Evolutionary conservation across 2,113 vertebrate species (phyloP), one percentile per base, ranked within the genome.

Genomic region (Lampris megalopsis): DNA sequence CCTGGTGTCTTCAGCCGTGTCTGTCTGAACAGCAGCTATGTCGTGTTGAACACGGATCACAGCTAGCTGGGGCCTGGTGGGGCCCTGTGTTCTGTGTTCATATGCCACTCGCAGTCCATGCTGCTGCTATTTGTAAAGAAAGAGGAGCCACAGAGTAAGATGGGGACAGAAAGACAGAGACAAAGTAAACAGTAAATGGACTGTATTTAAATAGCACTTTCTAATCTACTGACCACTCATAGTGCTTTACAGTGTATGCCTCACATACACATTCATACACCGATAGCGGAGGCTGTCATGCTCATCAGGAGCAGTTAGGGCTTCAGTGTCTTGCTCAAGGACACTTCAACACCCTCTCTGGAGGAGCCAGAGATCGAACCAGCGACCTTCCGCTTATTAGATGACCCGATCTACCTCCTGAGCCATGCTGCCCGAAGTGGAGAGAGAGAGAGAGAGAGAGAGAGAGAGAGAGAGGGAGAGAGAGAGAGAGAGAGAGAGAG

Each of bases 1-100:
- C 83, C 85, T 73, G 60, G 56, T 83, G 79, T 93, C 88, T 91
- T 91, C 86, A 78, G 90, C 89, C 70, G 77, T 65, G 87, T 91
- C 87, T 93, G 92, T 92, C 90, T 68, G 83, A 92, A 93, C 94
- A 94, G 91, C 93, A 73, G 93, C 78, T 84, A 78, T 60, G 82
- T 81, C 84, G 62, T 94, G 93, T 94, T 47, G 86, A 91, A 94
- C 92, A 94, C 76, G 85, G 70, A 81, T 89, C 83, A 78, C 80
- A 48, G 86, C 80, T 68, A 66, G 79, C 84, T 2, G n/a, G 65
- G 83, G 84, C 83, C 86, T 76, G 75, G 64, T 71, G 45, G 82
- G 79, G 70, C 75, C 77, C 64, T 38, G 70, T 24, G 65, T 60
- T 73, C 71, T 5, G 52, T 24, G 65, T 60, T 73, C 71, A 4